Base-by-base conservation (phyloP, 1,140 invertebrate species). In the Globodera rostochiensis region DNA sequence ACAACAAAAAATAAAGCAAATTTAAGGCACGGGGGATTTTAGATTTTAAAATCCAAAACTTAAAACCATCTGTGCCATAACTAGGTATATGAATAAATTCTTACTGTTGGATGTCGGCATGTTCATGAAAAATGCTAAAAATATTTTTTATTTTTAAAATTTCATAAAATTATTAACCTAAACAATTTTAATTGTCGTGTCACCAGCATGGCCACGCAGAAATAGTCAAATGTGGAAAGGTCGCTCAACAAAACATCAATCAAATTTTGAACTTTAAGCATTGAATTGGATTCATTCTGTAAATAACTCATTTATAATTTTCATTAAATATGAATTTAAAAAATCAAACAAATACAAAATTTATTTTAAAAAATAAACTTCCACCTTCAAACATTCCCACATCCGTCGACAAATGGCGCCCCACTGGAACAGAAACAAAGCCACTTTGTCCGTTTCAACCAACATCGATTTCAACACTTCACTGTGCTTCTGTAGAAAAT, bases 101-200 rank as follows among this genome's bases (percentile, higher is more conserved):
- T 47, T 60, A 47, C 74, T 64, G 64, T 75, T 75, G 13, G 53
- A 75, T 15, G 64, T 75, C 45, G 15, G 46, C 49, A 19, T 19
- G 8, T 75, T 75, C 74, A 46, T 57, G 45, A 50, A 50, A 75
- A 57, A 75, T 75, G 45, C 74, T 75, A 60, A 60, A n/a, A 57
- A 57, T n/a, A 57, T 53, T 60, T 19, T 3, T 64, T 19, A 15
- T 19, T 19, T 4, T 3, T 36, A 50, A 60, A 13, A 53, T 19
- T 8, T 6, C 19, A 75, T 19, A n/a, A n/a, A 47, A n/a, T 13
- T 53, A 74, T 6, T 11, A n/a, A 75, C 74, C 49, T 75, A 53
- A 75, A 75, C 47, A 75, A 15, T 75, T 53, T 75, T 45, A 75
- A 75, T 75, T 75, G 74, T 6, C 50, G 53, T 9, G 74, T 53